Base-by-base conservation (phyloP, 2,888 invertebrate species). In the Galerucella pusilla region DNA sequence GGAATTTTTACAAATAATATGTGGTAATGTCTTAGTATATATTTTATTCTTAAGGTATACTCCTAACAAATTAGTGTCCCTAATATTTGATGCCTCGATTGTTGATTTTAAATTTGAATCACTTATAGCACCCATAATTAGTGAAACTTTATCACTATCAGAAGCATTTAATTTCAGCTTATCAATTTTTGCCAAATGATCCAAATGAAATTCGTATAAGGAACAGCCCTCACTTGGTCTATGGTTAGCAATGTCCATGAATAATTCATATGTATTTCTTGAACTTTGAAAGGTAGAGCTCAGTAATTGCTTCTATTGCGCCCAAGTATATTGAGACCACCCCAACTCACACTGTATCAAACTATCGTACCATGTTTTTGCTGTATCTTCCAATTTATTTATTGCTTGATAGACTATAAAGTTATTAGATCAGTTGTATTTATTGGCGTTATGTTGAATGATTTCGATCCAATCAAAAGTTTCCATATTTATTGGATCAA, bases 181-280 rank as follows among this genome's bases (percentile, higher is more conserved):
- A 59, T 73, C 20, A 6, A 61, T 73, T 52, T 73, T 73, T 10
- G 68, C 49, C 45, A 73, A 68, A 67, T 72, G 72, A 16, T 72
- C 14, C 12, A 63, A 72, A 25, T 60, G 60, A 63, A 72, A 72
- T 25, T 72, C 67, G 20, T 72, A 72, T 12, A 72, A 49, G 9
- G 16, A 25, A 25, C 12, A 28, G 25, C 61, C 72, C 14, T 12
- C 16, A 28, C n/a, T 20, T 11, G 73, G 68, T 54, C 28, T 73
- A 60, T 72, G 72, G 28, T 46, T 54, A 68, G 54, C 35, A 42
- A 42, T 42, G 7, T 42, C 35, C 35, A 42, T 7, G 35, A 42
- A 42, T 42, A 42, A 42, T 35, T 68, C n/a, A 35, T 67, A 42
- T n/a, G 57, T 57, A 68, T 68, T 57, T 42, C 68, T 28, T 35